These are phyloP conservation scores for Ditylenchus dipsaci DNA, from an alignment of 1,140 invertebrate genomes.

Conservation along the genomic window DNA sequence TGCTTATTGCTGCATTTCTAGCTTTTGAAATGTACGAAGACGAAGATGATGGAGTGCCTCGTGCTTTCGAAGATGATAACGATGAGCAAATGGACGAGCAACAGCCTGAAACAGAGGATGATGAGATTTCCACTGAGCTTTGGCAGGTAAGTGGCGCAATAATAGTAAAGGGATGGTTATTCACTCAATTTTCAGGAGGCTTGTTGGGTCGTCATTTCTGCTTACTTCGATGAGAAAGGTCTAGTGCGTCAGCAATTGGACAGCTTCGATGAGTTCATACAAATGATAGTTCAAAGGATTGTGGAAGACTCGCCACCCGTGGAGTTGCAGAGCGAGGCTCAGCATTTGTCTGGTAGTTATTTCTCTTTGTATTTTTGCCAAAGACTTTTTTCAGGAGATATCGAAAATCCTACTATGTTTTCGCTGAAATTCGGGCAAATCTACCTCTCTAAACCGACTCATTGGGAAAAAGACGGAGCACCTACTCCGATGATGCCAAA, in stretches of 20 bases:
- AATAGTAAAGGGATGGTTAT: constrained; percentile 56
- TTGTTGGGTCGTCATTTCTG: constrained; percentile 99
- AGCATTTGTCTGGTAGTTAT: constrained; percentile 74
- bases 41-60: constrained; percentile 17
- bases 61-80: constrained; percentile 32
- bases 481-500: constrained; percentile 99
- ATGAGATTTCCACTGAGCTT: constrained; percentile 48
- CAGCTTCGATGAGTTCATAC: constrained; percentile 98
- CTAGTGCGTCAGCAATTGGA: constrained; percentile 95
- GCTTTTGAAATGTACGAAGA: constrained; percentile 10
- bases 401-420: constrained; percentile 70
- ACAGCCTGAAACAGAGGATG: constrained; percentile 27
- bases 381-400: constrained; percentile 43
- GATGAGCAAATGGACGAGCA: constrained; percentile 35
- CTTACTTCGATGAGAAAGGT: constrained; percentile 98
- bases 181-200: constrained; percentile 81
- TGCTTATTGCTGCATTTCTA: too few relatives aligned
- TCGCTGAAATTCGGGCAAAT: constrained; percentile 96
- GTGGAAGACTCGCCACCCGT: constrained; percentile 96
- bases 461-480: constrained; percentile 99
- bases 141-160: constrained; percentile 40
- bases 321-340: constrained; percentile 92
- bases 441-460: constrained; percentile 94
- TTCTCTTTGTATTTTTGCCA: not conserved
- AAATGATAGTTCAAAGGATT: constrained; percentile 97